phyloP scores from a whole-genome alignment of 2,113 vertebrate genomes.

The Antechinus stuartii region DNA sequence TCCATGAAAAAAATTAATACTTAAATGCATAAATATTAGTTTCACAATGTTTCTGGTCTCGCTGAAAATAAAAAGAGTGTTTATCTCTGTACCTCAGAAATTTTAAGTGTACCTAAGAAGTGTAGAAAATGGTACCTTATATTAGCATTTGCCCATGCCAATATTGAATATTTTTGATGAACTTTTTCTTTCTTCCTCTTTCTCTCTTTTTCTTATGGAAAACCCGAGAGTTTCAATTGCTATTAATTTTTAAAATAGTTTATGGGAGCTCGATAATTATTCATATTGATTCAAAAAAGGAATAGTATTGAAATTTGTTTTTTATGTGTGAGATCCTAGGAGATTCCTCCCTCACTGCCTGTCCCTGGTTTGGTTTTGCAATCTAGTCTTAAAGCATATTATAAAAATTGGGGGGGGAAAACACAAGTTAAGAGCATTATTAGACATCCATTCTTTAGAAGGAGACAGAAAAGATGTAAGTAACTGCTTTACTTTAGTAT shows the following conservation, averaged over 20 bases:
- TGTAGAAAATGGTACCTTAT: background rate
- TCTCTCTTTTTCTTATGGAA: background rate
- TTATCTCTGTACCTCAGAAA: background rate
- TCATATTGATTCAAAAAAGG: slow-evolving; percentile 24
- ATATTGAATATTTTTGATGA: background rate
- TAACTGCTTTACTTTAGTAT: slow-evolving; percentile 26
- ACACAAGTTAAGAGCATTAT: background rate
- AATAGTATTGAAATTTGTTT: slow-evolving; percentile 22
- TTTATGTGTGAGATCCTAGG: background rate
- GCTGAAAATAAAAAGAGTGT: background rate
- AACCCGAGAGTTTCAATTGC: background rate
- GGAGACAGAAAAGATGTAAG: slow-evolving; percentile 20
- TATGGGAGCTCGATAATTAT: background rate
- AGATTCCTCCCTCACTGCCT: background rate
- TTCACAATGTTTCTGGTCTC: background rate
- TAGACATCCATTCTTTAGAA: slow-evolving; percentile 4
- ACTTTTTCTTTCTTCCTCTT: background rate
- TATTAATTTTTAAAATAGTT: background rate
- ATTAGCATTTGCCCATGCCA: background rate
- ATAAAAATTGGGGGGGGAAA: slow-evolving; percentile 16
- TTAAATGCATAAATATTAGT: background rate
- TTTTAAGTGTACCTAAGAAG: background rate
- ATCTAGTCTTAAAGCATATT: slow-evolving; percentile 56
- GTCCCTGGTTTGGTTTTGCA: slow-evolving; percentile 24
- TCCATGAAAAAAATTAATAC: background rate